Evolutionary conservation across 1,140 invertebrate species (phyloP).

Genomic region (Drosophila kohkoa): DNA sequence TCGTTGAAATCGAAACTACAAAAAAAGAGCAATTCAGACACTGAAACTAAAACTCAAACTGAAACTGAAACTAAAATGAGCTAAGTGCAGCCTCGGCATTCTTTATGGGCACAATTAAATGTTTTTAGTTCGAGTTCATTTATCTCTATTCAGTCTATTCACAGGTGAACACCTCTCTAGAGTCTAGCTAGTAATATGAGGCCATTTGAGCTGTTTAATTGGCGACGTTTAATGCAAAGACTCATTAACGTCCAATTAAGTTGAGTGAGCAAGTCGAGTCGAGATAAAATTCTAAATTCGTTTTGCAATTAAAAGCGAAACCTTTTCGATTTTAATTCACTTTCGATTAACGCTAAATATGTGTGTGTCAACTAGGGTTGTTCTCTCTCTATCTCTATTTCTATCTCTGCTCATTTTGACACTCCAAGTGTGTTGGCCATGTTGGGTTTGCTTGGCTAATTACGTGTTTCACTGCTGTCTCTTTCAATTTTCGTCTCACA

Average conservation of each 20-base stretch:
- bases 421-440: conserved; percentile 22
- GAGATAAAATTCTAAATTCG: conserved; percentile 67
- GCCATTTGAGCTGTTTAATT: conserved; percentile 57
- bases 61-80: conserved; percentile 18
- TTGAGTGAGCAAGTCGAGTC: conserved; percentile 17
- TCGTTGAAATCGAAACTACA: conserved; percentile 47
- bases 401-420: not conserved
- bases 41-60: conserved; percentile 15
- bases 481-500: conserved; percentile 77
- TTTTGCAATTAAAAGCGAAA: conserved; percentile 66
- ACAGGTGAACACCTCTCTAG: conserved; percentile 41
- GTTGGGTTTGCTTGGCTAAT: conserved; percentile 63
- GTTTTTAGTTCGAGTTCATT: conserved; percentile 29
- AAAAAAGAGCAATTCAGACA: not conserved
- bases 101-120: conserved; percentile 82
- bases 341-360: conserved; percentile 59
- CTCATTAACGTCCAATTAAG: conserved; percentile 77
- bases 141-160: not conserved
- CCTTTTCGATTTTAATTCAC: conserved; percentile 61
- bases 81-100: conserved; percentile 51
- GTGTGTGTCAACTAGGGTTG: conserved; percentile 4
- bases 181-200: conserved; percentile 4
- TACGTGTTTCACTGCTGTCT: conserved; percentile 76
- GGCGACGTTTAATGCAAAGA: conserved; percentile 51
- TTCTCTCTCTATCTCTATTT: not conserved